Evolutionary conservation across 2,113 vertebrate species (phyloP).

Genomic region (Chloroceryle aenea): DNA sequence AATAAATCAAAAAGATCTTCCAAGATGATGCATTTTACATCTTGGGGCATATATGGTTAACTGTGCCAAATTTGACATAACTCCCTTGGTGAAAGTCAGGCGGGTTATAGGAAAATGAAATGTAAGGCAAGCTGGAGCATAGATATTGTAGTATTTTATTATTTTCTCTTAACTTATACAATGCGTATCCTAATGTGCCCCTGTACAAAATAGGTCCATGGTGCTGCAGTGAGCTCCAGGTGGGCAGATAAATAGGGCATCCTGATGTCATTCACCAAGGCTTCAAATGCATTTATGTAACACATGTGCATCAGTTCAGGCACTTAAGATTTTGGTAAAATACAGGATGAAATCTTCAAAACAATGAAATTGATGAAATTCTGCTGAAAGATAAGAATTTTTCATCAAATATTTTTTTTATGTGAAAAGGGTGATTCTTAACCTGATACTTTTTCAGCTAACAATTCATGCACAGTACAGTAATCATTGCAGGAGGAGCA

Average conservation of each 20-base stretch:
- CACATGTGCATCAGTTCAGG: neutral
- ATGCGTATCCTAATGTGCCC: neutral
- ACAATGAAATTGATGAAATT: neutral
- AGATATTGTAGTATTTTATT: neutral
- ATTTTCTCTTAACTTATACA: neutral
- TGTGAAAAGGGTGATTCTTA: neutral
- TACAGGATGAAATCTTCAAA: neutral
- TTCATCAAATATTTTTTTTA: neutral
- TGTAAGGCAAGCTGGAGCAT: neutral
- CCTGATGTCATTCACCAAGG: neutral
- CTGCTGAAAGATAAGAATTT: neutral
- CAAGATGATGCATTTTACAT: neutral
- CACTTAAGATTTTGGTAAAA: neutral
- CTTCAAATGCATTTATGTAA: neutral
- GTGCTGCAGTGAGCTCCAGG: neutral
- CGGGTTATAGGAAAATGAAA: neutral
- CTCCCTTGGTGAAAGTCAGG: neutral
- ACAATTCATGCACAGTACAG: neutral
- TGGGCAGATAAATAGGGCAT: neutral
- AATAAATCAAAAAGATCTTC: rapidly evolving
- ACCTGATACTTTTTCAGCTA: neutral
- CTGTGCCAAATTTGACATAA: neutral
- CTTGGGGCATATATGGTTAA: neutral
- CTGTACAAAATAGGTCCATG: neutral
- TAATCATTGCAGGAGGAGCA: neutral